Conservation (phyloP, 2,888 invertebrate genomes). For the Torymus aiolomorphi region DNA sequence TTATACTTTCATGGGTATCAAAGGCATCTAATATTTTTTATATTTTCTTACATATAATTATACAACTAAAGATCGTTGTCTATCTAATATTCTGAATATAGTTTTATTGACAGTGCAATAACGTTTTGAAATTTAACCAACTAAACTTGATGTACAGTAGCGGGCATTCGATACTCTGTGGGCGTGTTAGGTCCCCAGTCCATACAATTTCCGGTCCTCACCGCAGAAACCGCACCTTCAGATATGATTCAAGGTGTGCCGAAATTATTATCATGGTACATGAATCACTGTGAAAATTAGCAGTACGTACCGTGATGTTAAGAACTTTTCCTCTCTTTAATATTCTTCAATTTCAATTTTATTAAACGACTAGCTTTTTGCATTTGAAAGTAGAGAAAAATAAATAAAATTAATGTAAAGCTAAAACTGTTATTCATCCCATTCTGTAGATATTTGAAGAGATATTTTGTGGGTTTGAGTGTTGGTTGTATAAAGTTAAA, state of each 20-base stretch:
- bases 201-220: slow-evolving; percentile 59
- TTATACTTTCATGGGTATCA: no score
- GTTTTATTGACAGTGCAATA: no score
- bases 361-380: no score
- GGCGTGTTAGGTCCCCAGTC: slow-evolving; percentile 8
- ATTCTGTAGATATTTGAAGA: slow-evolving; percentile 4
- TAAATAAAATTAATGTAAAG: not conserved
- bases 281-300: not conserved
- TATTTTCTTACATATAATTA: no score
- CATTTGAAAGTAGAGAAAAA: no score
- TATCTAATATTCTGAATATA: no score
- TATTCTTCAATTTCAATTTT: no score
- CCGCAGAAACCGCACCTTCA: slow-evolving; percentile 61
- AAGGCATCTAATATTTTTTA: no score
- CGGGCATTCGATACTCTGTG: not conserved
- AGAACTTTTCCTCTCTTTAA: no score
- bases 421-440: slow-evolving; percentile 17
- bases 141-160: not conserved
- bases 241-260: slow-evolving; percentile 30
- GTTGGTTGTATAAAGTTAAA: no score
- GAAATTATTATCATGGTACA: slow-evolving; percentile 21
- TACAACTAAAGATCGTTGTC: no score
- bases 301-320: no score
- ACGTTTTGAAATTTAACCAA: slow-evolving; percentile 12
- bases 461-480: not conserved